phyloP scores from a whole-genome alignment of 1,140 invertebrate species.

The Drosophila ironensis region DNA sequence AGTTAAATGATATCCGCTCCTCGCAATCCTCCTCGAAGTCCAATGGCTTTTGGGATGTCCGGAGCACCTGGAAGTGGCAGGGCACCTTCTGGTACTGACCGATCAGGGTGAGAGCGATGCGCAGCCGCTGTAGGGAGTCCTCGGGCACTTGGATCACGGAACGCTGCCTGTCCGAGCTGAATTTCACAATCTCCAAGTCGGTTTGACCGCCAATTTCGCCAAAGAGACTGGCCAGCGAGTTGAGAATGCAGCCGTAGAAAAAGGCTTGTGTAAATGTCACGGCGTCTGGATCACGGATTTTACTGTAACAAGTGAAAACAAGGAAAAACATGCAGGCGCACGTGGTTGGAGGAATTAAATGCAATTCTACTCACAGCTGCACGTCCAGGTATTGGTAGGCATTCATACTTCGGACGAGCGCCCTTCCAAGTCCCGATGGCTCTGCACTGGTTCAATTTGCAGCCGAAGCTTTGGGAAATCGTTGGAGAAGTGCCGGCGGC shows the following conservation, averaged over 20 bases:
- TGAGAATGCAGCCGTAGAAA: slow-evolving; percentile 84
- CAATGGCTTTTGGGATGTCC: slow-evolving; percentile 75
- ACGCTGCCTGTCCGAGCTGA: slow-evolving; percentile 80
- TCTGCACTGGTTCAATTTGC: neutral
- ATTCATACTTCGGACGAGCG: slow-evolving; percentile 60
- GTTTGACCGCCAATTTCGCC: slow-evolving; percentile 84
- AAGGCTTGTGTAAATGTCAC: slow-evolving; percentile 82
- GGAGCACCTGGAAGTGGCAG: slow-evolving; percentile 84
- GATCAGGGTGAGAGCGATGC: slow-evolving; percentile 84
- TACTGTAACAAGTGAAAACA: slow-evolving; percentile 82
- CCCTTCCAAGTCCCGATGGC: neutral
- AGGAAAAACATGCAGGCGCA: neutral
- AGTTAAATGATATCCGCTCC: slow-evolving; percentile 1
- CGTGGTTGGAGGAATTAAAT: slow-evolving; percentile 1
- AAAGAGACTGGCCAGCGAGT: slow-evolving; percentile 83
- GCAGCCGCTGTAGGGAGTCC: slow-evolving; percentile 83
- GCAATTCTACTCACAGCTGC: slow-evolving; percentile 81
- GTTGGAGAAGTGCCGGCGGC: slow-evolving; percentile 39
- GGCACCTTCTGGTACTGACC: slow-evolving; percentile 83
- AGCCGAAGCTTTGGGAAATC: slow-evolving; percentile 1
- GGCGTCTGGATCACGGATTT: slow-evolving; percentile 81
- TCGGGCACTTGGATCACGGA: slow-evolving; percentile 84
- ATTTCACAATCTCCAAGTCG: slow-evolving; percentile 85
- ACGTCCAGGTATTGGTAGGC: slow-evolving; percentile 80
- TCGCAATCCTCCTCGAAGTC: slow-evolving; percentile 38